Base-by-base conservation (phyloP, 2,888 invertebrate genomes). In the Chymomyza caudatula region DNA sequence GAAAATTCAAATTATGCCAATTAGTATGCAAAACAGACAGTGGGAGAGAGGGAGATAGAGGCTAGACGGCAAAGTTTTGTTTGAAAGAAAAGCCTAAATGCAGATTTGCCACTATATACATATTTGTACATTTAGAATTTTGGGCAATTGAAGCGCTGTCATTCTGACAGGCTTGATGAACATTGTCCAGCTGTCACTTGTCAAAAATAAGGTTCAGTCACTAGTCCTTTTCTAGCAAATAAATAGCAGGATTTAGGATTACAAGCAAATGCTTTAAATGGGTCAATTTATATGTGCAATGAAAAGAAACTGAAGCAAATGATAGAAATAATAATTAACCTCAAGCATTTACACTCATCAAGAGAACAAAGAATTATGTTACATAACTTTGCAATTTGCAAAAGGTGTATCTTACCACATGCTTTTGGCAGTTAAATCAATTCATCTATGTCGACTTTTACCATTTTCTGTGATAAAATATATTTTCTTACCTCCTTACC, bases 11-110 rank as follows among this genome's bases (percentile, higher is more conserved):
- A 37, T 57, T 47, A 42, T 25, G 58, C 66, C 67, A 67, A 75
- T 75, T 74, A 74, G 37, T 19, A 17, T 15, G n/a, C 49, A 75
- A 52, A 68, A 73, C 72, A 60, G 37, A 17, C 42, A 60, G 23
- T 57, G 25, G 15, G 43, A 25, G 25, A 37, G 11, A 11, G 29
- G 29, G n/a, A n/a, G n/a, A 37, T 37, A 11, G 29, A 62, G 52
- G 44, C 37, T 60, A 37, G 29, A 37, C 29, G 11, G 11, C 11
- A 37, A 37, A 37, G 1, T 11, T 8, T 37, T 37, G 29, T 37
- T 1, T 2, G 29, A 11, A 37, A 11, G 11, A 37, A 37, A 25
- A 25, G 6, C 5, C 25, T 25, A 25, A 25, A 25, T 5, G 5
- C 5, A 37, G 29, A 37, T 11, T 11, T 3, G 11, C 29, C 11